Percentiles rank a stretch among this genome's conserved stretches.
These are phyloP conservation scores for Ryuthela nishihirai DNA, from an alignment of 2,888 invertebrate genomes.

Conservation along the genomic window DNA sequence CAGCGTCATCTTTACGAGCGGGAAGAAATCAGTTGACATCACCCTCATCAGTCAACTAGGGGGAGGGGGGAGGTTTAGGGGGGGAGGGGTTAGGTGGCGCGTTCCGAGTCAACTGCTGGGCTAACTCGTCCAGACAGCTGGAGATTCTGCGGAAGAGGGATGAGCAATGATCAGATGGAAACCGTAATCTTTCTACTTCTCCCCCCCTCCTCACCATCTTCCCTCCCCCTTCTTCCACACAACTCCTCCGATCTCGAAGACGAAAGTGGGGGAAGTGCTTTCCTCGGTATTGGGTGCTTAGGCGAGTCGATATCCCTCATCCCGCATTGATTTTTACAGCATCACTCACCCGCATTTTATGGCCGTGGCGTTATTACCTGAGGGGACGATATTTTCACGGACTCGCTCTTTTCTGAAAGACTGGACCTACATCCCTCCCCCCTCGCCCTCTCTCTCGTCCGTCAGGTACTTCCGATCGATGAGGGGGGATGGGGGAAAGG, in stretches of 20 bases:
- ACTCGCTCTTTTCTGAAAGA: too few species aligned
- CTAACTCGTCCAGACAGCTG: too few species aligned
- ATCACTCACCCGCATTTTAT: constrained; percentile 26
- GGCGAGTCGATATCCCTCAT: constrained; percentile 33
- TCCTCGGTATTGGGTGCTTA: constrained; percentile 21
- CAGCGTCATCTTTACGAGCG: constrained; percentile 1
- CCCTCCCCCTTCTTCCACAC: too few species aligned
- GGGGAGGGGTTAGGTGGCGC: too few species aligned
- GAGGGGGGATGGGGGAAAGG: too few species aligned
- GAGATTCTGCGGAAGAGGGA: constrained; percentile 7
- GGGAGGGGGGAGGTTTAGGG: neutral
- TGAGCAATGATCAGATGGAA: constrained; percentile 19
- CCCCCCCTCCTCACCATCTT: too few species aligned
- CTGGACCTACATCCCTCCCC: too few species aligned
- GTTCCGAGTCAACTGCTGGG: too few species aligned
- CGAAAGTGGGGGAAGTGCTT: constrained; percentile 13
- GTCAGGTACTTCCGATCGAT: too few species aligned
- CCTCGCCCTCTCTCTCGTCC: too few species aligned
- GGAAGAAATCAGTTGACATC: neutral
- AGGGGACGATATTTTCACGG: neutral
- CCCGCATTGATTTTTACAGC: constrained; percentile 37
- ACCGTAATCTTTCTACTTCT: constrained; percentile 18
- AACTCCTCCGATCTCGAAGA: too few species aligned
- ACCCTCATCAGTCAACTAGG: constrained; percentile 15
- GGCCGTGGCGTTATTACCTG: constrained; percentile 18